Conservation (phyloP, 2,797 vertebrate genomes). For the Falco concolor region DNA sequence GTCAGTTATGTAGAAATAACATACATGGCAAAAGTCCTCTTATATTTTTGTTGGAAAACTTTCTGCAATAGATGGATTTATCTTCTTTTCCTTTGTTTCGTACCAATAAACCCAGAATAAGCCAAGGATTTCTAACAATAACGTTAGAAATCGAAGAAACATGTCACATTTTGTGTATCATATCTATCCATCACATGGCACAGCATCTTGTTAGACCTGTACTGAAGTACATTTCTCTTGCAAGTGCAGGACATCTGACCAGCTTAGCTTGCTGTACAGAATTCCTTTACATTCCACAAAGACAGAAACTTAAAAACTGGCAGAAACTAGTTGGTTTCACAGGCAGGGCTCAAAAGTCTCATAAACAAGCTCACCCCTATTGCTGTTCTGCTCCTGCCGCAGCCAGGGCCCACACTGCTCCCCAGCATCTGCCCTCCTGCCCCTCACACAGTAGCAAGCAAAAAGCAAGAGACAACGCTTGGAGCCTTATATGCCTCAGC, state of each 20-base stretch:
- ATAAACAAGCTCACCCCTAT: neutral
- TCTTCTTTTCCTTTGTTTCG: neutral
- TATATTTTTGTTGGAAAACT: neutral
- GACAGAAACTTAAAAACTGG: neutral
- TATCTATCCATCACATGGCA: neutral
- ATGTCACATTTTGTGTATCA: neutral
- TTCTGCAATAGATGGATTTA: neutral
- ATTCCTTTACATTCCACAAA: neutral
- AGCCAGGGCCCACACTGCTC: neutral
- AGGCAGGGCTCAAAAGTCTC: neutral
- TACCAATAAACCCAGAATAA: neutral
- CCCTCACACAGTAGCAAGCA: neutral
- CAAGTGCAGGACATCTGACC: neutral
- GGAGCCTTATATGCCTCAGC: neutral
- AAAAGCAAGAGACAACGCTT: neutral
- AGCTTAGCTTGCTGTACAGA: neutral
- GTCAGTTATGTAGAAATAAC: neutral
- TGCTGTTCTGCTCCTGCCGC: neutral
- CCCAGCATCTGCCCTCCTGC: neutral
- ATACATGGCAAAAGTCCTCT: neutral
- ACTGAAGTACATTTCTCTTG: neutral
- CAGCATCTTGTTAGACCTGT: neutral
- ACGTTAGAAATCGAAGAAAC: neutral
- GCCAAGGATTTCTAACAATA: neutral
- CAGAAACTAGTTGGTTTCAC: neutral